A percentile compares a stretch with the other conserved stretches of the same genome.
Evolutionary conservation across 2,888 invertebrate genomes (phyloP).

Genomic region (Ophioninae sp.): DNA sequence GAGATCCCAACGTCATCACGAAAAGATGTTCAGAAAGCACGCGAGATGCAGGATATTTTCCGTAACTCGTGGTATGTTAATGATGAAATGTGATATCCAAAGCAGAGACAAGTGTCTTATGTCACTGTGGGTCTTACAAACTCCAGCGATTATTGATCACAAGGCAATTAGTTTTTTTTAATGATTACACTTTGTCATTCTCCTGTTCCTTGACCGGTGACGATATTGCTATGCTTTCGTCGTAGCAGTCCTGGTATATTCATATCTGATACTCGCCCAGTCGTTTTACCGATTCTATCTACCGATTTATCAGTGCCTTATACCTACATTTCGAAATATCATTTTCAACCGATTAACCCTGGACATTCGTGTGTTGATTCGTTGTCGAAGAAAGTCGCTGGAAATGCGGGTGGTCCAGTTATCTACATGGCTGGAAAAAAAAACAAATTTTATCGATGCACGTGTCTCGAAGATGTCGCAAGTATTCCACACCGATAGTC

Average conservation of each 20-base stretch:
- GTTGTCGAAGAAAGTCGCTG: constrained; percentile 43
- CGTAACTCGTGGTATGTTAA: constrained; percentile 49
- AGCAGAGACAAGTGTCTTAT: constrained; percentile 50
- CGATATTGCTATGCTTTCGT: constrained; percentile 15
- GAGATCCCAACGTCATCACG: background rate
- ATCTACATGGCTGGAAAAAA: constrained; percentile 36
- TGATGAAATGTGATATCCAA: constrained; percentile 53
- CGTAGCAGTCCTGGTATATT: background rate
- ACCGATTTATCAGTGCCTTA: background rate
- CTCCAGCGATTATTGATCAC: constrained; percentile 52
- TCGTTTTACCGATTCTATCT: constrained; percentile 41
- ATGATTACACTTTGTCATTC: constrained; percentile 16
- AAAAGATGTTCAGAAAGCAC: constrained; percentile 35
- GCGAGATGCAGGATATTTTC: constrained; percentile 18
- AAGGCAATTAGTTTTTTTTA: constrained; percentile 36
- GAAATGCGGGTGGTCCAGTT: constrained; percentile 53
- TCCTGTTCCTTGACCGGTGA: background rate
- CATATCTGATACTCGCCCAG: background rate
- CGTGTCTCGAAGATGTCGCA: background rate
- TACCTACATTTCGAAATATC: constrained; percentile 2
- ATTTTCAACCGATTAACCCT: constrained; percentile 23
- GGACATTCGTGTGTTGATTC: constrained; percentile 40
- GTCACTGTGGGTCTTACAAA: constrained; percentile 46
- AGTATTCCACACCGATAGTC: constrained; percentile 1
- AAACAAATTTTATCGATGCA: constrained; percentile 39